These are phyloP conservation scores for Heliconius cydno DNA, from an alignment of 2,888 invertebrate genomes.

Conservation along the genomic window DNA sequence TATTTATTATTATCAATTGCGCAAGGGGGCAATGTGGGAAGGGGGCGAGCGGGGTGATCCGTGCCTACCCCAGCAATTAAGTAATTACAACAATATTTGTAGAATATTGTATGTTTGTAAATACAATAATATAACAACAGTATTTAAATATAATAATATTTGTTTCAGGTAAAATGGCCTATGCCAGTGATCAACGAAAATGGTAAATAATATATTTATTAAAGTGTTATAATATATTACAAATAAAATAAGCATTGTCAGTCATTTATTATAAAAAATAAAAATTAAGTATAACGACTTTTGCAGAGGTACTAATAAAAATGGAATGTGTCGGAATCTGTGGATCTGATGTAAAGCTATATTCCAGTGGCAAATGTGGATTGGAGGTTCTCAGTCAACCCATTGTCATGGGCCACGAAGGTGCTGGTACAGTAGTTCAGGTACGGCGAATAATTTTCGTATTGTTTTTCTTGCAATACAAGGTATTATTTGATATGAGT, in stretches of 20 bases:
- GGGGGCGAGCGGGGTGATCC: too few relatives aligned
- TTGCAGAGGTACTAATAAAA: conserved; percentile 90
- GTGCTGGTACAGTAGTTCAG: conserved; percentile 89
- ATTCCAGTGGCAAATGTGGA: conserved; percentile 91
- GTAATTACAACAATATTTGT: too few relatives aligned
- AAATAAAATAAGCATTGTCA: background rate
- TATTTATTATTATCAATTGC: background rate
- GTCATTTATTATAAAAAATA: background rate
- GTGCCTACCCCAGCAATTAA: too few relatives aligned
- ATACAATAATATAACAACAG: too few relatives aligned
- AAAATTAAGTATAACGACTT: background rate
- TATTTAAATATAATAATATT: conserved; percentile 44
- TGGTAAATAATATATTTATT: conserved; percentile 78
- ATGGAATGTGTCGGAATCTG: conserved; percentile 97
- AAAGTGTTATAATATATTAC: background rate
- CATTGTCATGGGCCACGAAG: conserved; percentile 96
- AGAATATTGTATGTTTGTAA: too few relatives aligned
- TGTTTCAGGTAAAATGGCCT: conserved; percentile 50
- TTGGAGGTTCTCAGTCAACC: conserved; percentile 91
- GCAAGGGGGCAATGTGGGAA: too few relatives aligned
- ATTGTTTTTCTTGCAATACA: too few relatives aligned
- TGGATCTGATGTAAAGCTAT: conserved; percentile 96
- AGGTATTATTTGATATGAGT: too few relatives aligned
- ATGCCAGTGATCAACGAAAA: conserved; percentile 83
- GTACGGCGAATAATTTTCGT: conserved; percentile 66